Evolutionary conservation across 2,888 invertebrate species (phyloP), one percentile per base, ranked within the genome.

Genomic region (Gibbula magus): DNA sequence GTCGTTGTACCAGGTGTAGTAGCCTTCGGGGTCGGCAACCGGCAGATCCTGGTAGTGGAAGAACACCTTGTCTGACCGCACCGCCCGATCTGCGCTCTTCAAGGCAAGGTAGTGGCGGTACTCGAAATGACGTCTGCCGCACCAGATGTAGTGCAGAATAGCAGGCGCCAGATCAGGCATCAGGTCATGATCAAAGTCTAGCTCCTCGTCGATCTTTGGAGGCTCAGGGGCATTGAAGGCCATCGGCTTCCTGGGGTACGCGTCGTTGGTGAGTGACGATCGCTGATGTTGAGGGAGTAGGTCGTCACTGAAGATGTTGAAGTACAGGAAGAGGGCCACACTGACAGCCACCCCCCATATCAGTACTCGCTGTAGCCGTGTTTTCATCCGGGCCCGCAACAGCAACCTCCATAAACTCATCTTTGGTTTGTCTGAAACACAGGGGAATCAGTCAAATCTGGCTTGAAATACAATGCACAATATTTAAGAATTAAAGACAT

Each of bases 51-150:
- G 77, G 74, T 84, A 84, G 67, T 85, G 83, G 76, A 85, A 84
- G 70, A 83, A 79, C 39, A 85, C 81, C 66, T 85, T 85, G 75
- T 85, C 85, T 8, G 85, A 84, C n/a, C 81, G 80, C 53, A 84
- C 81, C 4, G 83, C 76, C n/a, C 74, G n/a, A 45, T 85, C 75
- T 2, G 85, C 85, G 10, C 83, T 76, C 75, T 79, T 80, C 32
- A 85, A 52, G 22, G 83, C 82, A 52, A 85, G 79, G 75, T 83
- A 85, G 66, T 84, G 85, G 10, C 82, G 79, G 74, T 79, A 84
- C 74, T 84, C 83, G 45, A 85, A 85, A 13, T 54, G 45, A 16
- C 81, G 56, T n/a, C 39, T 56, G 4, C 85, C 85, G 75, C 85
- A 85, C 84, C 84, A 85, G 32, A 85, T 20, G 54, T 77, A 81